Evolutionary conservation across 2,888 invertebrate genomes (phyloP).

Genomic region (Calliphora vomitoria): DNA sequence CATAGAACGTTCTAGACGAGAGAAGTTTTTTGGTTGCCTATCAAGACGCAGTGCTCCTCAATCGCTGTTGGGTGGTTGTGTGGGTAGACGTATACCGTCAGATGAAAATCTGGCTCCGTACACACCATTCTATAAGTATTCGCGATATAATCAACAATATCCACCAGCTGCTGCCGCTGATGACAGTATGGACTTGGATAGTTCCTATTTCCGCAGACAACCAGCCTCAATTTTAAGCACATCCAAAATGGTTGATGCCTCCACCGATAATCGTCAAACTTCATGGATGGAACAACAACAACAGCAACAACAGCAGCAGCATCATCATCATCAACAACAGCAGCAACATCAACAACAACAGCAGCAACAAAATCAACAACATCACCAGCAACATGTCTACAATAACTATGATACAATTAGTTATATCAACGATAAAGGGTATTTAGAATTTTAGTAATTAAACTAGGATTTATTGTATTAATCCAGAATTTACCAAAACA

Average conservation of each 20-base stretch:
- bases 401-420: conserved; percentile 77
- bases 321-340: conserved; percentile 82
- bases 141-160: conserved; percentile 85
- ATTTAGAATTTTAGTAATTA: conserved; percentile 42
- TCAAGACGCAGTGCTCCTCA: conserved; percentile 85
- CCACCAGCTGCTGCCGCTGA: conserved; percentile 24
- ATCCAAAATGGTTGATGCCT: conserved; percentile 79
- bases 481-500: neutral
- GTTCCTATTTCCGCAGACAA: conserved; percentile 92
- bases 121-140: conserved; percentile 92
- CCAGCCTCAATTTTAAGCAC: conserved; percentile 90
- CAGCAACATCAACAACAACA: conserved; percentile 85
- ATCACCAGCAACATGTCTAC: conserved; percentile 73
- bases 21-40: conserved; percentile 93
- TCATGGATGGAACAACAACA: conserved; percentile 88
- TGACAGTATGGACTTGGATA: conserved; percentile 87
- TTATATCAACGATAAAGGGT: conserved; percentile 80
- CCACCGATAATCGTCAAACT: conserved; percentile 85
- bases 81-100: conserved; percentile 93
- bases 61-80: conserved; percentile 94
- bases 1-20: conserved; percentile 87
- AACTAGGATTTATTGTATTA: no score
- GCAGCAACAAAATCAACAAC: conserved; percentile 65
- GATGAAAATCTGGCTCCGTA: conserved; percentile 94
- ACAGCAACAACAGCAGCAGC: conserved; percentile 87